Evolutionary conservation across 2,888 invertebrate species (phyloP), one percentile per base, ranked within the genome.

Genomic region (Agrotis ipsilon): DNA sequence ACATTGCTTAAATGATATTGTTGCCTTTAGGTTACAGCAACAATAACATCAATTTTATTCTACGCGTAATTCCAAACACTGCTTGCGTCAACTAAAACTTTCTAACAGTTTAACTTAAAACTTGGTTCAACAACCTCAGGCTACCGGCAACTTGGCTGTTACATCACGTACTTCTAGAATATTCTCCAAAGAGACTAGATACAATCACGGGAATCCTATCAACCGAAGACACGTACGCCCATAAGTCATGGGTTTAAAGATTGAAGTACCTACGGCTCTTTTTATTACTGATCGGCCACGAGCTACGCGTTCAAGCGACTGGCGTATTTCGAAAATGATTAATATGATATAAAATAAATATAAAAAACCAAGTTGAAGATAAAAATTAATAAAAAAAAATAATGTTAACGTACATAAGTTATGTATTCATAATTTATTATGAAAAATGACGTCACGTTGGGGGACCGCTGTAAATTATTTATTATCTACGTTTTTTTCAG

Each of bases 241-340:
- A 68, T 83, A 80, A 69, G 62, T 79, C 54, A 76, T 24, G 18
- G 64, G 45, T 58, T 68, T 80, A 65, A 62, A 69, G 52, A 76
- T 68, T 74, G 75, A 65, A 68, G 48, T 59, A 68, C 39, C 39
- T 39, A 39, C 59, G 45, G 70, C 46, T 45, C n/a, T 32, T 32
- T 9, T 55, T 6, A 32, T 32, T n/a, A 32, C n/a, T 6, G 32
- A 1, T 32, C 32, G 32, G 32, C 4, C 55, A 55, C 32, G 14
- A 55, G 0, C 13, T 32, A 1, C 6, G 14, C 6, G 32, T 7
- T 55, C 14, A 32, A 18, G 54, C 18, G 54, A 11, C 54, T 18
- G 18, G 27, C 24, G 16, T 52, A 7, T 24, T 9, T 24, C 18
- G 18, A 18, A 3, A 16, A 1, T 18, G 1, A 51, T 7, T 21